Base-by-base conservation (phyloP, 1,140 invertebrate species). In the Ips nitidus region DNA sequence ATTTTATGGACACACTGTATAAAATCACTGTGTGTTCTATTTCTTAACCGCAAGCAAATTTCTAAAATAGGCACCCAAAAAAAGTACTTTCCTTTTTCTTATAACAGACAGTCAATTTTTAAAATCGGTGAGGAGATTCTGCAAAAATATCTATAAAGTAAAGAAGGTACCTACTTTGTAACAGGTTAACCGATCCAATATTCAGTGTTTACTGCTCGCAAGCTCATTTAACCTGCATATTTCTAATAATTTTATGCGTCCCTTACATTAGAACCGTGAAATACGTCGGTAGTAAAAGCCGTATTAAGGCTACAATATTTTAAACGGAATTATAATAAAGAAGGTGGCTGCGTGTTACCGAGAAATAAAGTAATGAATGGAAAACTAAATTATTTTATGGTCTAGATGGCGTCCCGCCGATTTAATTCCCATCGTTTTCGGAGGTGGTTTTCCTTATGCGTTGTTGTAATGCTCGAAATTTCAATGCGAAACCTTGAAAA, bases 271-370 rank as follows among this genome's bases (percentile, higher is more conserved):
- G 38, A 47, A 63, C 45, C 4, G 43, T 38, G 52, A 63, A 63
- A 63, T 63, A 63, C 38, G 61, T 52, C 41, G 61, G 61, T 39
- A 63, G 45, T 63, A 63, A 63, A 63, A 52, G 22, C 61, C 61
- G 61, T 63, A 63, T 63, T 63, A 63, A 63, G 52, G 45, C 36
- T 41, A 22, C 40, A 52, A 63, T 63, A 63, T 63, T 63, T 63
- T 52, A 63, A 52, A 52, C 4, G 38, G 36, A 63, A 63, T 63
- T 63, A 52, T 63, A 63, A 52, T 63, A 63, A 63, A 63, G 61
- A 4, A 50, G 38, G 59, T 37, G 45, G 61, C 52, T 63, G 61
- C 61, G 61, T 63, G 61, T 52, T 63, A 47, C 41, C 40, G 39
- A 38, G 47, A 52, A 63, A 63, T 63, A 63, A 63, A 63, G 61